Evolutionary conservation across 2,113 vertebrate species (phyloP).

Genomic region (Callaeas wilsoni): DNA sequence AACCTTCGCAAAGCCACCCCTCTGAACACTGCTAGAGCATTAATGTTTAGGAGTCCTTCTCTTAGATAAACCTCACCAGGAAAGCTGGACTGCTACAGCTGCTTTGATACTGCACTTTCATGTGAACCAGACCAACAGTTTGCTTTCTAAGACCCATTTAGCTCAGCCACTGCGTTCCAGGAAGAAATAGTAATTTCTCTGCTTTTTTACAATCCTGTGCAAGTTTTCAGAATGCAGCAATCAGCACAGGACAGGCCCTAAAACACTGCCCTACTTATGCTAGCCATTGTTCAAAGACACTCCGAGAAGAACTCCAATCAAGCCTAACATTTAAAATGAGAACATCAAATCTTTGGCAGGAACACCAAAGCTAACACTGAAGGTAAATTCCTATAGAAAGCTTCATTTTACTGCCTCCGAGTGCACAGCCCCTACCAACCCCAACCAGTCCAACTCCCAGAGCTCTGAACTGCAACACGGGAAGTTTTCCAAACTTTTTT

Average conservation of each 20-base stretch:
- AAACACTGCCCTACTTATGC: neutral
- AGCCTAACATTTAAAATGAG: neutral
- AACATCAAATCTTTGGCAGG: neutral
- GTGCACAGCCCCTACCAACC: neutral
- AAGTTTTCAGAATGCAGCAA: neutral
- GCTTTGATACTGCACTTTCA: neutral
- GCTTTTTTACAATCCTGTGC: neutral
- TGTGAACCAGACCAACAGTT: accelerated
- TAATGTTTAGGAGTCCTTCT: neutral
- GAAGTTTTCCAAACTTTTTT: neutral
- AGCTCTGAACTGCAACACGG: neutral
- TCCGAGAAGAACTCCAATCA: neutral
- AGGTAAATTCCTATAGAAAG: neutral
- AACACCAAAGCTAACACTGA: neutral
- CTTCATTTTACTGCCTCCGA: neutral
- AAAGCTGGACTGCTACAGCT: neutral
- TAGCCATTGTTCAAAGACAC: neutral
- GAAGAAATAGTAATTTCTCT: neutral
- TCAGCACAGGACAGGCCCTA: neutral
- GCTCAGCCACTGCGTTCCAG: neutral
- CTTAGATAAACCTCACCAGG: neutral
- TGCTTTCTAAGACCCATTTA: neutral
- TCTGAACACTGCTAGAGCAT: neutral
- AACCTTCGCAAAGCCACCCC: neutral
- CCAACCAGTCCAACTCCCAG: neutral